Conservation (phyloP, 2,113 vertebrate species). For the Callorhinus ursinus region DNA sequence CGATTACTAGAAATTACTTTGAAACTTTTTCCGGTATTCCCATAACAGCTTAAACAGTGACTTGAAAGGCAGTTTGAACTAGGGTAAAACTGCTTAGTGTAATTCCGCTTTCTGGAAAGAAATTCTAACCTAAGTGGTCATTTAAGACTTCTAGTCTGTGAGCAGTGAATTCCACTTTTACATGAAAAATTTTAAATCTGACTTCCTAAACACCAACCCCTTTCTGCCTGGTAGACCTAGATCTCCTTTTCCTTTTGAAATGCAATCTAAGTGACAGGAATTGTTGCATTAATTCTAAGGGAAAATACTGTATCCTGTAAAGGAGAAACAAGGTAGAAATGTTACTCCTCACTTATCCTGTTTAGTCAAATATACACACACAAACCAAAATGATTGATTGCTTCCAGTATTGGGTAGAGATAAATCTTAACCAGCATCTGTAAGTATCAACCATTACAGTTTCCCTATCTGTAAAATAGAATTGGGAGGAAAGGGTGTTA, state of each 20-base stretch:
- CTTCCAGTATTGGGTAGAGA: background rate
- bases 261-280: background rate
- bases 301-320: background rate
- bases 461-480: background rate
- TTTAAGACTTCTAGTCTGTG: slow-evolving; percentile 1
- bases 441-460: background rate
- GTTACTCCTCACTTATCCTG: background rate
- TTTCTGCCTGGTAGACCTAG: background rate
- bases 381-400: background rate
- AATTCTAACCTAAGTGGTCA: background rate
- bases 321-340: background rate
- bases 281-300: background rate
- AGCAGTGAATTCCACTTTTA: background rate
- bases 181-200: background rate
- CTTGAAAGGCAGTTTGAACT: background rate
- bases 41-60: background rate
- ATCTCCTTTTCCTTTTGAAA: slow-evolving; percentile 16
- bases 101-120: background rate
- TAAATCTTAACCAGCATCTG: background rate
- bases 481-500: background rate
- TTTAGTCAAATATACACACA: background rate
- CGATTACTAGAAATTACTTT: slow-evolving; percentile 2
- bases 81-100: background rate
- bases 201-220: background rate
- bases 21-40: background rate